Conservation (phyloP, 2,888 invertebrate genomes). For the Phlogophora meticulosa region DNA sequence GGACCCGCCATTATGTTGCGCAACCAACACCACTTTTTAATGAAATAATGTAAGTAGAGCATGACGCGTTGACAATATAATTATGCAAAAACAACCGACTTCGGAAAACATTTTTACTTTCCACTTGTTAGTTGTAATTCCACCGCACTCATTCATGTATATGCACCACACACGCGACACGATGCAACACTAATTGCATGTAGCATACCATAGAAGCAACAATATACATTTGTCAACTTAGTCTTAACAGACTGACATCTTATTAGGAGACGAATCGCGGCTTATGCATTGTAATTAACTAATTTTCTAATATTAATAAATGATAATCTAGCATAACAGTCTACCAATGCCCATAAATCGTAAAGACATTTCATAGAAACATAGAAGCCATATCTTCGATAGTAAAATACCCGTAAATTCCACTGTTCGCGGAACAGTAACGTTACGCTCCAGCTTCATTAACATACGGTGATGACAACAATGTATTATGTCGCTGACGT, state of each 20-base stretch:
- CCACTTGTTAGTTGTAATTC: no score
- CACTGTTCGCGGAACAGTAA: constrained; percentile 8
- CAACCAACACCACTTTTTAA: constrained; percentile 38
- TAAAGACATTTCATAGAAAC: constrained; percentile 5
- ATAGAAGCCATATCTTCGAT: background rate
- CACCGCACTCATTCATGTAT: no score
- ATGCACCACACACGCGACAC: no score
- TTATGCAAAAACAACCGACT: background rate
- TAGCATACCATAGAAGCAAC: no score
- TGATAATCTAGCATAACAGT: background rate
- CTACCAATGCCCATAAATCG: background rate
- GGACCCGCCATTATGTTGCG: constrained; percentile 33
- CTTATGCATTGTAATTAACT: background rate
- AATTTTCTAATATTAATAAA: background rate
- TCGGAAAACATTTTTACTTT: no score
- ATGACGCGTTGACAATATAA: constrained; percentile 12
- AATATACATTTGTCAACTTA: no score
- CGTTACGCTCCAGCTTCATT: constrained; percentile 21
- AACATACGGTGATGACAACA: constrained; percentile 31
- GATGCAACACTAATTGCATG: no score
- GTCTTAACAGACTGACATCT: no score
- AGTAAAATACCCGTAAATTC: constrained; percentile 15
- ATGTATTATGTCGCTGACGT: constrained; percentile 43
- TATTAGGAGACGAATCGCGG: background rate
- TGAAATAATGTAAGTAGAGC: constrained; percentile 44